Percentiles rank a stretch among this genome's conserved stretches.
Evolutionary conservation across 2,797 vertebrate species (phyloP).

Genomic region (Momotus momota): DNA sequence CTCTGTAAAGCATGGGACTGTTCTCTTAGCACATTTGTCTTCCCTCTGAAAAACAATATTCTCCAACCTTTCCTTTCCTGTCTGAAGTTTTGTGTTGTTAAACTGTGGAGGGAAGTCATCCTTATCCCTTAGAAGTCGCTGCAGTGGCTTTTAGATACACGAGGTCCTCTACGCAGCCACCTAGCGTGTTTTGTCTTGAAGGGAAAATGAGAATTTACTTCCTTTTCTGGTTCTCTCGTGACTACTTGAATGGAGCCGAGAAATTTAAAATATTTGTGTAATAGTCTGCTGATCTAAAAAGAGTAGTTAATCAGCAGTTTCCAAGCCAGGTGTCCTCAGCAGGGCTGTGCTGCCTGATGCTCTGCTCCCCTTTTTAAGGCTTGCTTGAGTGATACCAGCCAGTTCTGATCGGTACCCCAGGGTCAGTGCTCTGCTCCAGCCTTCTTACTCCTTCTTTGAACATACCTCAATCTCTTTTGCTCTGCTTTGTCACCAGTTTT

Average conservation of each 20-base stretch:
- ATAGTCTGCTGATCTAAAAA: background rate
- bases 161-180: background rate
- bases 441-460: background rate
- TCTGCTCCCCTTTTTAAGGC: background rate
- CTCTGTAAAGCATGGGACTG: background rate
- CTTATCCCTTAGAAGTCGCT: background rate
- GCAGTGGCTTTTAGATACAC: background rate
- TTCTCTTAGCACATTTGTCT: background rate
- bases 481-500: background rate
- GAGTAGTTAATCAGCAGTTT: background rate
- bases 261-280: background rate
- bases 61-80: background rate
- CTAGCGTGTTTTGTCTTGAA: background rate
- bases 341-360: background rate
- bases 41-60: background rate
- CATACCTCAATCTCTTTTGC: background rate
- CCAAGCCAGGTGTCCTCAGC: background rate
- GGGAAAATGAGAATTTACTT: background rate
- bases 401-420: accelerated
- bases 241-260: background rate
- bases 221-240: background rate
- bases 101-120: background rate
- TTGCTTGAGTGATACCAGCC: background rate
- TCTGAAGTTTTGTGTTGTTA: background rate
- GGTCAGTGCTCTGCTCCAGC: background rate